Evolutionary conservation across 2,888 invertebrate species (phyloP).

Genomic region (Scelioninae gen. 1): DNA sequence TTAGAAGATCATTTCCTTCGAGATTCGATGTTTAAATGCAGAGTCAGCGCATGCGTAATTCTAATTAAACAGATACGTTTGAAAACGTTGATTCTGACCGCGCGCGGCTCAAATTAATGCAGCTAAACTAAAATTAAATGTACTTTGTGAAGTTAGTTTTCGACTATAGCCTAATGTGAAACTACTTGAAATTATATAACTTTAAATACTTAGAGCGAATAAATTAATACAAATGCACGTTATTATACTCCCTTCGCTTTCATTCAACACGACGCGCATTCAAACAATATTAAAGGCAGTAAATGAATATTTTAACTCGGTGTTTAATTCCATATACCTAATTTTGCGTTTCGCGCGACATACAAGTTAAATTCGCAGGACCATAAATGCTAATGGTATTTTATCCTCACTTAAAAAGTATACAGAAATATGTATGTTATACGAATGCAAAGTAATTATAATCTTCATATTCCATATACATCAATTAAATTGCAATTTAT

Average conservation of each 20-base stretch:
- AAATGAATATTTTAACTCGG: constrained; percentile 16
- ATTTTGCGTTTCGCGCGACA: neutral
- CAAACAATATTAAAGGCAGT: constrained; percentile 3
- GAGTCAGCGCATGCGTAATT: constrained; percentile 24
- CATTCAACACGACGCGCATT: constrained; percentile 5
- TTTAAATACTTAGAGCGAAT: constrained; percentile 45
- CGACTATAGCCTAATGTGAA: constrained; percentile 32
- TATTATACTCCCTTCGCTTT: constrained; percentile 34
- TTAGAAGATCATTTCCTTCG: constrained; percentile 57
- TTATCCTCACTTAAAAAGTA: no score
- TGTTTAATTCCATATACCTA: neutral
- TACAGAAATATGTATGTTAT: no score
- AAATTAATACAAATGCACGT: constrained; percentile 44
- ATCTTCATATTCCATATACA: no score
- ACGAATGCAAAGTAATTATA: no score
- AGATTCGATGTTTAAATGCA: constrained; percentile 49
- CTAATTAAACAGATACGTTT: constrained; percentile 51
- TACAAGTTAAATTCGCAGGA: neutral
- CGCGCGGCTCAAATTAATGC: constrained; percentile 32
- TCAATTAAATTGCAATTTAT: constrained; percentile 68
- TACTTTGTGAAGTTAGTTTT: constrained; percentile 43
- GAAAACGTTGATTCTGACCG: constrained; percentile 39
- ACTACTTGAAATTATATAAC: constrained; percentile 47
- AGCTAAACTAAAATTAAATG: constrained; percentile 55
- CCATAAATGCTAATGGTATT: no score